Evolutionary conservation across 2,888 invertebrate species (phyloP), one percentile per base, ranked within the genome.

Genomic region (Elysia crispata): DNA sequence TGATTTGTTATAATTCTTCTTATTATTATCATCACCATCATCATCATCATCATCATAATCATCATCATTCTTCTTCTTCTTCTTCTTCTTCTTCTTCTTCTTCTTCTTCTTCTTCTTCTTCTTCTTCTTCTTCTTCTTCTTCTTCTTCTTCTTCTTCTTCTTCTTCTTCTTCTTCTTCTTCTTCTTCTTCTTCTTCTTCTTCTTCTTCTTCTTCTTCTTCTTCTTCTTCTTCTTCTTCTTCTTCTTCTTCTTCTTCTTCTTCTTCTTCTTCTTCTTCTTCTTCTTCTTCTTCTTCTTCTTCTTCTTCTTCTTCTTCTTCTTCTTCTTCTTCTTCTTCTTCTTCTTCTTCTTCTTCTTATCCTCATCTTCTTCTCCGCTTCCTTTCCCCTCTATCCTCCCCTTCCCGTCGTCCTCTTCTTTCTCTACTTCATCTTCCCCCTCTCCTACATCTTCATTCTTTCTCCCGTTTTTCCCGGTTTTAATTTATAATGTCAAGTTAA

Each of bases 231-330:
- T 31, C 72, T 72, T 31, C 72, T 72, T 31, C 72, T 72, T 31
- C 72, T 72, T 31, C 72, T 72, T 31, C 72, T 73, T 31, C 72
- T 73, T 31, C 72, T 73, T 31, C 72, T 72, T 31, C 72, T 72
- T 31, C 72, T 72, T 31, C 72, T 72, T 31, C 72, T 72, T 31
- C 72, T 73, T 31, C 72, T 73, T 31, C 72, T 73, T 31, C 72
- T 49, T 31, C 72, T 73, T 31, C 72, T 73, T 31, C 50, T 73
- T 31, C 72, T 50, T 49, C 72, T 73, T 31, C 72, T 73, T 31
- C 72, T 73, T 73, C 72, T 73, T 49, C 72, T 73, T 73, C 72
- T 73, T 49, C 72, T 73, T 49, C 72, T 73, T 49, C 72, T 73
- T 49, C 73, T 31, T 25, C 54, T 49, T 25, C 57, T 31, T 18